Evolutionary conservation across 35 echinoderm and acorn worm species (phyloP).

Genomic region (Eucidaris tribuloides): DNA sequence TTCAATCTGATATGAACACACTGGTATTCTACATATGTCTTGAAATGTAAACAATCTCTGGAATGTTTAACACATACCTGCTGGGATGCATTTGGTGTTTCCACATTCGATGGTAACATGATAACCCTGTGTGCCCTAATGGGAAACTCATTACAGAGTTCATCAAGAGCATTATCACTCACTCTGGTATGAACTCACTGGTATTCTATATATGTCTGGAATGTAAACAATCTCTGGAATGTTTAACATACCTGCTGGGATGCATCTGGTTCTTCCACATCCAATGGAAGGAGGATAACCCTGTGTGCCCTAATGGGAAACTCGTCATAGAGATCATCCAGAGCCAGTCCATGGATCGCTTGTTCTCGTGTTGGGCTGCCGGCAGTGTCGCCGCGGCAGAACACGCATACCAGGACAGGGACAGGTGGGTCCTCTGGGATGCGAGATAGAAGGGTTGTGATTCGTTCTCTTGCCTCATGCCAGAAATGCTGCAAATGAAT

Average conservation of each 20-base stretch:
- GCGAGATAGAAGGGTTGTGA: constrained; percentile 31
- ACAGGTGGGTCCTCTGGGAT: constrained; percentile 31
- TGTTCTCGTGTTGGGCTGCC: background rate
- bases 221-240: background rate
- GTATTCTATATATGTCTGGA: background rate
- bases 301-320: constrained; percentile 10
- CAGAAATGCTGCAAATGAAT: constrained; percentile 33
- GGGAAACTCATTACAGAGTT: constrained; percentile 15
- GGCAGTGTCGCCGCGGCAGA: constrained; percentile 31
- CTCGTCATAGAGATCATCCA: background rate
- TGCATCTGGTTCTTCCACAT: background rate
- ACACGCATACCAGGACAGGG: constrained; percentile 38
- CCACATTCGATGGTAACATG: background rate
- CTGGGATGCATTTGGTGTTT: background rate
- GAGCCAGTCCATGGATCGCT: constrained; percentile 1
- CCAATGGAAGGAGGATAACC: background rate
- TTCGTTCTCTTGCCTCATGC: constrained; percentile 23
- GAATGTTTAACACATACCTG: constrained; percentile 21
- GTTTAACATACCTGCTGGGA: constrained; percentile 7
- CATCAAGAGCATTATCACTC: background rate
- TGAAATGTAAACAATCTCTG: background rate
- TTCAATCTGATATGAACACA: too few species aligned
- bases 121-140: constrained; percentile 9
- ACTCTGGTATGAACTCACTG: too few species aligned
- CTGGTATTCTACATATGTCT: background rate